Evolutionary conservation across 1,140 invertebrate genomes (phyloP).

Genomic region (Whitmania pigra): DNA sequence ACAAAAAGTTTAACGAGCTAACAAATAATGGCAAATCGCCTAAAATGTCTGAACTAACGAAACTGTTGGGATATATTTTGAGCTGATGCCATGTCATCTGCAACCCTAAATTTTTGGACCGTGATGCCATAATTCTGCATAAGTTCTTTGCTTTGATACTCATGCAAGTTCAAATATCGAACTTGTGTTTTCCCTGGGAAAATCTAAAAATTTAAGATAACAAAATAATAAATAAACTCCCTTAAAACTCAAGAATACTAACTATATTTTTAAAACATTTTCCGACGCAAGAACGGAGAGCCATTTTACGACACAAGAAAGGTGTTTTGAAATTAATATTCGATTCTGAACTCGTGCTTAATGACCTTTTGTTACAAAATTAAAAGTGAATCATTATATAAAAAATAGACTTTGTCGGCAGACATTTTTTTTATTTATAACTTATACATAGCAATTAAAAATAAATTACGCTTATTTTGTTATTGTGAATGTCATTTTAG

Average conservation of each 20-base stretch:
- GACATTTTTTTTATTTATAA: too few relatives aligned
- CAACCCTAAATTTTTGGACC: constrained; percentile 83
- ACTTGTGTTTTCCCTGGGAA: constrained; percentile 4
- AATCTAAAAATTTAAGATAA: constrained; percentile 7
- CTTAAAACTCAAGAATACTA: neutral
- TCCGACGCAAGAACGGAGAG: neutral
- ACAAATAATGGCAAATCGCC: neutral
- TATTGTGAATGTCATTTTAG: too few relatives aligned
- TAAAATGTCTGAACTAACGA: constrained; percentile 49
- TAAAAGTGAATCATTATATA: too few relatives aligned
- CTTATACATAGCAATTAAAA: too few relatives aligned
- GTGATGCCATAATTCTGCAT: constrained; percentile 73
- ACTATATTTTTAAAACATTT: neutral
- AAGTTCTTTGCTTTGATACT: constrained; percentile 93
- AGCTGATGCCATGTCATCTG: constrained; percentile 59
- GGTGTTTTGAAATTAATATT: neutral
- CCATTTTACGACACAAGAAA: neutral
- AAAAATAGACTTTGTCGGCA: too few relatives aligned
- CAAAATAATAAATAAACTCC: neutral
- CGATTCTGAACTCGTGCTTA: neutral
- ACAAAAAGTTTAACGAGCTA: constrained; percentile 13
- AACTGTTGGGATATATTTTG: constrained; percentile 58
- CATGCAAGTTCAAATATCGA: constrained; percentile 75
- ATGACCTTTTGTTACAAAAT: too few relatives aligned
- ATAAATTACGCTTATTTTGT: too few relatives aligned